Percentiles rank a stretch among this genome's conserved stretches.
Evolutionary conservation across 2,797 vertebrate species (phyloP).

Genomic region (Crenichthys baileyi): DNA sequence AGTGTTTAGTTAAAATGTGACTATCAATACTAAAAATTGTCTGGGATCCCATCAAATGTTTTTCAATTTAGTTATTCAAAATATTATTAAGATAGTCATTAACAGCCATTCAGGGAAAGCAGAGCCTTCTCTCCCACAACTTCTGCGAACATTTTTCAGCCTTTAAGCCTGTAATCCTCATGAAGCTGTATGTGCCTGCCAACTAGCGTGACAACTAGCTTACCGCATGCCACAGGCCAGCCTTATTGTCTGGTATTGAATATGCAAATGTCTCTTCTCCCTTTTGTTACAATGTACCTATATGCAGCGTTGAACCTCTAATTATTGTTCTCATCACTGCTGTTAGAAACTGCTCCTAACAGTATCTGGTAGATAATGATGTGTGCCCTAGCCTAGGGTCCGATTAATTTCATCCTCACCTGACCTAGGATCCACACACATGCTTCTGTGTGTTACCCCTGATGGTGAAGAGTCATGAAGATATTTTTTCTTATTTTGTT

Average conservation of each 20-base stretch:
- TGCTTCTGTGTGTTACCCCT: conserved; percentile 21
- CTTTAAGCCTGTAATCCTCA: conserved; percentile 36
- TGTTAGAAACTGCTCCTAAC: conserved; percentile 44
- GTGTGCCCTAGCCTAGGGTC: conserved; percentile 21
- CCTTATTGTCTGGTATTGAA: conserved; percentile 44
- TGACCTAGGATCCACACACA: conserved; percentile 11
- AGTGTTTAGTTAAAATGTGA: background rate
- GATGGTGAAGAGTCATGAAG: conserved; percentile 3
- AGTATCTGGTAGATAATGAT: conserved; percentile 50
- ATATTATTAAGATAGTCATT: conserved; percentile 4
- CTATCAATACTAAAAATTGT: too few species aligned
- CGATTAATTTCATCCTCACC: conserved; percentile 47
- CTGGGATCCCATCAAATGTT: too few species aligned
- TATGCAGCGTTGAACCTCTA: conserved; percentile 66
- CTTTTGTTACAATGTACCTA: conserved; percentile 38
- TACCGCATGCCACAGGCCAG: conserved; percentile 46
- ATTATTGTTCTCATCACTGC: conserved; percentile 56
- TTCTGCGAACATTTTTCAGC: conserved; percentile 10
- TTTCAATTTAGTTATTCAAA: too few species aligned
- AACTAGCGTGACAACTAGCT: conserved; percentile 24
- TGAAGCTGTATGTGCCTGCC: conserved; percentile 43
- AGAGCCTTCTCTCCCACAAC: conserved; percentile 5
- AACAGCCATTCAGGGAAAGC: conserved; percentile 19
- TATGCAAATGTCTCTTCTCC: conserved; percentile 51
- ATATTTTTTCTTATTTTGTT: background rate